These are phyloP conservation scores for Myathropa florea DNA, from an alignment of 2,888 invertebrate species.

Conservation along the genomic window DNA sequence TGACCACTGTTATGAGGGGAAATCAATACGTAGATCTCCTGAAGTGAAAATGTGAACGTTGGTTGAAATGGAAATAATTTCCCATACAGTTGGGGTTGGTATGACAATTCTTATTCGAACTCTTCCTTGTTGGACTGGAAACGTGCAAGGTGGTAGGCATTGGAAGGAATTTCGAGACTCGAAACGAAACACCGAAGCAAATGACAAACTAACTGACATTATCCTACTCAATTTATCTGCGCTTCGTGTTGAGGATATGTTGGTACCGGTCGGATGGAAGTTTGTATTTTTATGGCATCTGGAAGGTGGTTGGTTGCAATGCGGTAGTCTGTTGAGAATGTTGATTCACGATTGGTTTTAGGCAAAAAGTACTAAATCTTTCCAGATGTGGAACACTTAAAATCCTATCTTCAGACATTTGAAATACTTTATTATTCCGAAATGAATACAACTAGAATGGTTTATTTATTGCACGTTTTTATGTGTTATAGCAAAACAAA, in stretches of 20 bases:
- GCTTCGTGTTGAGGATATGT: background rate
- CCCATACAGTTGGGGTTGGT: background rate
- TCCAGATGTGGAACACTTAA: background rate
- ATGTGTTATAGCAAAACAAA: no score
- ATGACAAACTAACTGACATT: slow-evolving; percentile 20
- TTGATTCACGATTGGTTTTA: slow-evolving; percentile 19
- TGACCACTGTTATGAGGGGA: slow-evolving; percentile 51
- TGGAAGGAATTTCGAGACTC: slow-evolving; percentile 33
- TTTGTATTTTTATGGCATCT: slow-evolving; percentile 37
- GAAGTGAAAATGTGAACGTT: no score
- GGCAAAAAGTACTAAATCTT: background rate
- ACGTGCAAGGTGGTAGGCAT: background rate
- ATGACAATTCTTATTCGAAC: background rate
- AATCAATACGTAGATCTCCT: slow-evolving; percentile 47
- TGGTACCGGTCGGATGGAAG: background rate
- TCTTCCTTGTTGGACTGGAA: slow-evolving; percentile 18
- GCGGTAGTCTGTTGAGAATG: slow-evolving; percentile 26
- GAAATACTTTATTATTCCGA: background rate
- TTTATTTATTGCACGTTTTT: no score
- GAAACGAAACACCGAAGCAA: slow-evolving; percentile 2
- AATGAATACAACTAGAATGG: background rate
- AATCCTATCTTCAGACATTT: background rate
- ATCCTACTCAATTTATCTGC: background rate
- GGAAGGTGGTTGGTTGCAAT: slow-evolving; percentile 28
- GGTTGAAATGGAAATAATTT: slow-evolving; percentile 11